A percentile compares a stretch with the other conserved stretches of the same genome.
phyloP scores from a whole-genome alignment of 2,797 vertebrate species.

The Channa striata region DNA sequence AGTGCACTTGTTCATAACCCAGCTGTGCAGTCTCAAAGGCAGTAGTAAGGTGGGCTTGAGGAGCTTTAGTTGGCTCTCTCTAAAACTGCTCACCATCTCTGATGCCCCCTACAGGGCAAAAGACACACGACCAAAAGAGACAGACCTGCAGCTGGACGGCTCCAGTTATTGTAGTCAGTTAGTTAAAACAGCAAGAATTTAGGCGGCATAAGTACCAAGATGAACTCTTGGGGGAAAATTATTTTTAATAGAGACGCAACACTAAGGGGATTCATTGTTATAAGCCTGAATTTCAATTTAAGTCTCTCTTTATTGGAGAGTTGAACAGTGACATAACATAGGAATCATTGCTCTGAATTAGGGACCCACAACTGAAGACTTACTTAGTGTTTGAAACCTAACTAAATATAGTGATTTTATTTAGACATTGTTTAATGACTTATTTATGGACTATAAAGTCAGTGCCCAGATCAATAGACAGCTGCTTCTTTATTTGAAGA shows the following conservation, averaged over 20 bases:
- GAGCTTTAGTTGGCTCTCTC: constrained; percentile 25
- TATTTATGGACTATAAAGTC: no score
- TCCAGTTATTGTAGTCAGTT: constrained; percentile 29
- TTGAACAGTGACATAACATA: constrained; percentile 30
- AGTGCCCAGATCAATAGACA: no score
- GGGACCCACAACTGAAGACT: no score
- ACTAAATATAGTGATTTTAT: no score
- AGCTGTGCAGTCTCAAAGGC: constrained; percentile 30
- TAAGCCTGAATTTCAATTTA: constrained; percentile 1
- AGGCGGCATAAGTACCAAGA: background rate
- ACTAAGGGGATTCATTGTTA: background rate
- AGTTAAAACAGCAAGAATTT: constrained; percentile 34
- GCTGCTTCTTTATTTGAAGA: no score
- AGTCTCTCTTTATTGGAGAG: constrained; percentile 32
- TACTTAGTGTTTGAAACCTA: no score
- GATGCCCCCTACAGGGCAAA: constrained; percentile 74
- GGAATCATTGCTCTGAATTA: no score
- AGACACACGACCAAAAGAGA: constrained; percentile 7
- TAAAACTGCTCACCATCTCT: constrained; percentile 56
- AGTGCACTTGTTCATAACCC: constrained; percentile 37
- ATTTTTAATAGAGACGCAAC: background rate
- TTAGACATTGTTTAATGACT: no score
- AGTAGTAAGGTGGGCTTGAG: constrained; percentile 30
- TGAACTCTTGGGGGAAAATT: constrained; percentile 30
- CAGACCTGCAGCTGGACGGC: constrained; percentile 43